Base-by-base conservation (phyloP, 1,140 invertebrate species). In the Drosophila kohkoa region DNA sequence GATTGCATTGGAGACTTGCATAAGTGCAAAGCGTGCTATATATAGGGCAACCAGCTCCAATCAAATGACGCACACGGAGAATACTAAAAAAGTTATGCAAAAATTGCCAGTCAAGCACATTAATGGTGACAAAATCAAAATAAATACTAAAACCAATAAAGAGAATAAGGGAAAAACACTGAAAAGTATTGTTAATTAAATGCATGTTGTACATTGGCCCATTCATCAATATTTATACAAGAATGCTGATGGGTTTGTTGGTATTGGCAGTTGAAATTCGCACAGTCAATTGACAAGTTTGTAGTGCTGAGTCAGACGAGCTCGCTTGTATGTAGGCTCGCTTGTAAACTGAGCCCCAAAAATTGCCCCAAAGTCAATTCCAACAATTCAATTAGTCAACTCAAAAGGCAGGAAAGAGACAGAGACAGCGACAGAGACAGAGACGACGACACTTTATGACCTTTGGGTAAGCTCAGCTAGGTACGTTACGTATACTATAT, bases 151-250 rank as follows among this genome's bases (percentile, higher is more conserved):
- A 8, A 74, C 3, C 49, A 45, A 46, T 28, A 55, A 49, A 15
- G 13, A 51, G 15, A 10, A 13, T 32, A 15, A 8, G 15, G 25
- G 49, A 38, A 51, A 48, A 10, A 7, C 41, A 76, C 54, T 41
- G 5, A 28, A 55, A 62, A 45, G 28, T 30, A 38, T 66, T 76
- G 41, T 68, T 64, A 59, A 74, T 49, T 65, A 68, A 66, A 68
- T 77, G 69, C 46, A 73, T 68, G 54, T 74, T 52, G 32, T 41
- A 16, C 49, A 41, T 38, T 38, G 48, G 48, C n/a, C 54, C 46
- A 73, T 62, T 73, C 63, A 55, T 77, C 69, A 77, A 77, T 76
- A 76, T 76, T 73, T 62, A 66, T 58, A 60, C 43, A 67, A 65
- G 55, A 38, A 43, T 48, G 41, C 3, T 25, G 20, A 25, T 25